phyloP scores from a whole-genome alignment of 1,140 invertebrate genomes.

The Bombus sibiricus region DNA sequence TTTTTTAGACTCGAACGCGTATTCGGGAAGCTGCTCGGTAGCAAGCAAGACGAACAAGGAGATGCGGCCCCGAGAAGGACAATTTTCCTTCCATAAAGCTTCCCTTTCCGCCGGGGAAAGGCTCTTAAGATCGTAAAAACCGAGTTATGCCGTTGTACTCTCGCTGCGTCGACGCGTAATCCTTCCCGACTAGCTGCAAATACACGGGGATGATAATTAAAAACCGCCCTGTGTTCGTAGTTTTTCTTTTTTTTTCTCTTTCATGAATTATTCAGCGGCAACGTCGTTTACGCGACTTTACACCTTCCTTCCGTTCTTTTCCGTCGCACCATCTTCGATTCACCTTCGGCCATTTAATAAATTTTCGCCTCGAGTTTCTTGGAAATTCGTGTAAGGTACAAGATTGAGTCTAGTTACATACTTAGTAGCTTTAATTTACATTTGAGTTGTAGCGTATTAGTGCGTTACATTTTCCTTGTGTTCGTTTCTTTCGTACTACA shows the following conservation, averaged over 20 bases:
- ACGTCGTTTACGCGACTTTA: background rate
- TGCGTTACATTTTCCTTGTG: no score
- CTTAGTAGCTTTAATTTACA: background rate
- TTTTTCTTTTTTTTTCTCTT: background rate
- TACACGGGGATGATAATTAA: constrained; percentile 53
- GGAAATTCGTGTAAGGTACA: background rate
- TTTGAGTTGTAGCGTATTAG: background rate
- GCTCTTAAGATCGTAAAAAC: background rate
- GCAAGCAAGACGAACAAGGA: background rate
- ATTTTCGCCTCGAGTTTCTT: background rate
- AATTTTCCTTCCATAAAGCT: constrained; percentile 27
- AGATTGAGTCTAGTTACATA: background rate
- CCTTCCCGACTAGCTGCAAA: constrained; percentile 20
- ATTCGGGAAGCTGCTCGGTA: background rate
- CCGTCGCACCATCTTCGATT: background rate
- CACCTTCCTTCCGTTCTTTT: background rate
- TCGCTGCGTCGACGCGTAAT: constrained; percentile 1
- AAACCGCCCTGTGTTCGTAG: constrained; percentile 35
- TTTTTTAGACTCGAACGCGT: background rate
- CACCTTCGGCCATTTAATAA: background rate
- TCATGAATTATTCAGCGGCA: constrained; percentile 51
- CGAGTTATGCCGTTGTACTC: background rate
- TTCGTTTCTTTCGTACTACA: no score
- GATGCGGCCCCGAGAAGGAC: background rate
- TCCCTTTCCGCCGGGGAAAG: background rate